phyloP scores from a whole-genome alignment of 2,113 vertebrate species.

The Indri indri region DNA sequence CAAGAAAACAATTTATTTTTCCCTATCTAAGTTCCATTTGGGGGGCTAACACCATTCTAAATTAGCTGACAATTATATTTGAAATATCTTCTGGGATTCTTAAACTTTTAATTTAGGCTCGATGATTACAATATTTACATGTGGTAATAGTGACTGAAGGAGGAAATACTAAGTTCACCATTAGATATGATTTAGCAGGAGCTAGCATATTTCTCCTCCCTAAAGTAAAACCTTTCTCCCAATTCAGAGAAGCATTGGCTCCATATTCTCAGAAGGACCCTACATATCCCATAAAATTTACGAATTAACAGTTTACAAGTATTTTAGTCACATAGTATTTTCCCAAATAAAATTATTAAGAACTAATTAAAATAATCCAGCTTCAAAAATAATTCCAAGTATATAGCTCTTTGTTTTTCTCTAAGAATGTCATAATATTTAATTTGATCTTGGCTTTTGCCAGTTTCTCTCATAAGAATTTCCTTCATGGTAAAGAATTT shows the following conservation, averaged over 20 bases:
- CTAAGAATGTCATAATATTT: background rate
- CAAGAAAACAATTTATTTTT: background rate
- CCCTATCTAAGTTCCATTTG: background rate
- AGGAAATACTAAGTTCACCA: background rate
- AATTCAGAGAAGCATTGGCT: background rate
- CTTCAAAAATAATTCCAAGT: background rate
- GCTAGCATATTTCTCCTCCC: background rate
- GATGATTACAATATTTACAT: background rate
- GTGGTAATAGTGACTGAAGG: background rate
- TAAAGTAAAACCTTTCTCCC: background rate
- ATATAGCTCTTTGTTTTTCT: background rate
- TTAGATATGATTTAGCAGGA: background rate
- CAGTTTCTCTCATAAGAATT: background rate
- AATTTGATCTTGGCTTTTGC: background rate
- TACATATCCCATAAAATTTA: background rate
- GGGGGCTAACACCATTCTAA: background rate
- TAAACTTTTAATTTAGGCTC: background rate
- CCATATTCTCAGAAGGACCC: background rate
- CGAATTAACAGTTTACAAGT: background rate
- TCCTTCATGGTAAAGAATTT: background rate
- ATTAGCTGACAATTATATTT: background rate
- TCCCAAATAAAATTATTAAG: background rate
- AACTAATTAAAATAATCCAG: background rate
- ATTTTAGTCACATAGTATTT: background rate
- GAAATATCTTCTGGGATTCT: background rate